A percentile compares a stretch with the other conserved stretches of the same genome.
These are phyloP conservation scores for Atrichornis clamosus DNA, from an alignment of 2,113 vertebrate species.

Conservation along the genomic window DNA sequence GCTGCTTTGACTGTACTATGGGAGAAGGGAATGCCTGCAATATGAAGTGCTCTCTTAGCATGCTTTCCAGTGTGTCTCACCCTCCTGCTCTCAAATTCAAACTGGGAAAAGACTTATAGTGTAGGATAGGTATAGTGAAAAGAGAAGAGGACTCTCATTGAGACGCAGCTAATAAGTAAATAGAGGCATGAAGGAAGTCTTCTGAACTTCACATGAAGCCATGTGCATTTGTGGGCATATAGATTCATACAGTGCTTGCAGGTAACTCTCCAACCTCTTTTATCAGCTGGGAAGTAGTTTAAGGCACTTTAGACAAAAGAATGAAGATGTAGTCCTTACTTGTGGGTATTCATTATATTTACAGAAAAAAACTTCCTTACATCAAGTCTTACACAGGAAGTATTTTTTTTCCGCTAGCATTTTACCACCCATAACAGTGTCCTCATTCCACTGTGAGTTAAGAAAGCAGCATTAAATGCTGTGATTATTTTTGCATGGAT, in stretches of 20 bases:
- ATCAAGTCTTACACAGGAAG: not conserved
- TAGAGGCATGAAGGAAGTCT: not conserved
- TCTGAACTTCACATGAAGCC: not conserved
- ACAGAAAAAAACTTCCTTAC: not conserved
- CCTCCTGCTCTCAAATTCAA: not conserved
- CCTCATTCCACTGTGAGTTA: not conserved
- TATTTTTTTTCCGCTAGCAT: not conserved
- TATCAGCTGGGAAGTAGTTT: not conserved
- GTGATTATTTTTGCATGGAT: not conserved
- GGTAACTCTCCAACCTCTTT: not conserved
- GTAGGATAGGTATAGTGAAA: not conserved
- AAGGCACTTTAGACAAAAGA: not conserved
- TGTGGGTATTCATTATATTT: not conserved
- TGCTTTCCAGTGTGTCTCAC: not conserved
- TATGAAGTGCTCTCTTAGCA: not conserved
- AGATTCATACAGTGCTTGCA: not conserved
- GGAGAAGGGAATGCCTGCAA: not conserved
- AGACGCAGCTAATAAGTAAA: not conserved
- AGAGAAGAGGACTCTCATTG: not conserved
- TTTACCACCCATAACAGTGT: not conserved
- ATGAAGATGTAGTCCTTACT: not conserved
- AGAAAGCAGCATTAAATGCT: not conserved
- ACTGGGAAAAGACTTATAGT: not conserved
- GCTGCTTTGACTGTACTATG: not conserved
- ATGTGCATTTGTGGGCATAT: not conserved